A percentile compares a stretch with the other conserved stretches of the same genome.
These are phyloP conservation scores for Trissolcus brochymenae DNA, from an alignment of 2,888 invertebrate genomes.

Conservation along the genomic window DNA sequence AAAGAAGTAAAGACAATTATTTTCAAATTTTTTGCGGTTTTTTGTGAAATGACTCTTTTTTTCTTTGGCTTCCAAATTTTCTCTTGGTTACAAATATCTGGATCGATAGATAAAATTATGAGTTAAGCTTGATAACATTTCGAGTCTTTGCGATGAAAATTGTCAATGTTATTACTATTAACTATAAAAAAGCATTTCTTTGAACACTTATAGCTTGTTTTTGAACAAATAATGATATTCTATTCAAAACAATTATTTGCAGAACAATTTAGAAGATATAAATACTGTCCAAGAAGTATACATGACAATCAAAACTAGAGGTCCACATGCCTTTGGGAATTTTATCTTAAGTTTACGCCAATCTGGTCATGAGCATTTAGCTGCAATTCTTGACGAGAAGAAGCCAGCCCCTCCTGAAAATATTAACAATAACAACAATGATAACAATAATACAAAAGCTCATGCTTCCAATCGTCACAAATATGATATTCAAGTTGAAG, in stretches of 20 bases:
- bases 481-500: background rate
- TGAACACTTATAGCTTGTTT: too few relatives aligned
- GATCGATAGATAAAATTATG: too few relatives aligned
- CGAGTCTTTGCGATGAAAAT: too few relatives aligned
- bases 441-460: background rate
- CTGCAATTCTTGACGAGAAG: constrained; percentile 59
- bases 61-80: too few relatives aligned
- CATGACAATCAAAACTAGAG: constrained; percentile 68
- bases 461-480: background rate
- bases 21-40: too few relatives aligned
- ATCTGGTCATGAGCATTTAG: constrained; percentile 63
- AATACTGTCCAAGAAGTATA: constrained; percentile 64
- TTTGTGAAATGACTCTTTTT: too few relatives aligned
- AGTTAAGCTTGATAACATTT: too few relatives aligned
- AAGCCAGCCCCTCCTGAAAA: background rate
- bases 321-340: constrained; percentile 69
- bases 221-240: background rate
- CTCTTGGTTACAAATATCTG: too few relatives aligned
- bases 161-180: too few relatives aligned
- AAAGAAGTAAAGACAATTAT: too few relatives aligned
- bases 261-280: constrained; percentile 60
- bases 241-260: constrained; percentile 16
- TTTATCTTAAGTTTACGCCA: constrained; percentile 65
- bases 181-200: too few relatives aligned
- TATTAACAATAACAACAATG: background rate